phyloP scores from a whole-genome alignment of 2,888 invertebrate genomes.

The Caenorhabditis sp. region DNA sequence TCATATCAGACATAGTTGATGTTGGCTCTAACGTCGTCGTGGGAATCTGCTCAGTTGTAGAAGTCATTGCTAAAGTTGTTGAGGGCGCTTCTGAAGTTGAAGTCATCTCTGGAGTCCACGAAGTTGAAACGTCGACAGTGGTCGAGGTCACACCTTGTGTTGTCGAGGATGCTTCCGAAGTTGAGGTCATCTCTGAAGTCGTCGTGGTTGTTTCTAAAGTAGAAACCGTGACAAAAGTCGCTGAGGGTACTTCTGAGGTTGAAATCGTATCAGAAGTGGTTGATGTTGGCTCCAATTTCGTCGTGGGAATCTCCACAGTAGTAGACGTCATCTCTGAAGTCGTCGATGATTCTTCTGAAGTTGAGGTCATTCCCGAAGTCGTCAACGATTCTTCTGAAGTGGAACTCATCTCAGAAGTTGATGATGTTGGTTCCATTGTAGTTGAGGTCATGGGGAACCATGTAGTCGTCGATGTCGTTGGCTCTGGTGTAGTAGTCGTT shows the following conservation, averaged over 20 bases:
- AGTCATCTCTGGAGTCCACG: no score
- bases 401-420: background rate
- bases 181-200: constrained; percentile 6
- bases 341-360: no score
- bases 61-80: background rate
- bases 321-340: no score
- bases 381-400: constrained; percentile 16
- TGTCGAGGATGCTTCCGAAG: no score
- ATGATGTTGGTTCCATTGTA: background rate
- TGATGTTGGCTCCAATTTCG: no score
- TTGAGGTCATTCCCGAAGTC: constrained; percentile 5
- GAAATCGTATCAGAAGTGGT: no score
- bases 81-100: constrained; percentile 6
- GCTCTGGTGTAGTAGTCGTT: background rate
- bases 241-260: background rate
- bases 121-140: background rate
- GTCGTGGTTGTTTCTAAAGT: constrained; percentile 10
- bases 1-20: background rate
- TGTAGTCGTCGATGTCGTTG: background rate
- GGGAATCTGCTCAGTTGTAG: background rate
- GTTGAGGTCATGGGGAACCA: background rate
- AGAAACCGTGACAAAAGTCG: background rate
- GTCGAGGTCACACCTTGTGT: background rate
- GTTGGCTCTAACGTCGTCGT: background rate
- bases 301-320: no score